Percentiles rank a stretch among this genome's conserved stretches.
Evolutionary conservation across 2,797 vertebrate species (phyloP).

Genomic region (Rhinogobio ventralis): DNA sequence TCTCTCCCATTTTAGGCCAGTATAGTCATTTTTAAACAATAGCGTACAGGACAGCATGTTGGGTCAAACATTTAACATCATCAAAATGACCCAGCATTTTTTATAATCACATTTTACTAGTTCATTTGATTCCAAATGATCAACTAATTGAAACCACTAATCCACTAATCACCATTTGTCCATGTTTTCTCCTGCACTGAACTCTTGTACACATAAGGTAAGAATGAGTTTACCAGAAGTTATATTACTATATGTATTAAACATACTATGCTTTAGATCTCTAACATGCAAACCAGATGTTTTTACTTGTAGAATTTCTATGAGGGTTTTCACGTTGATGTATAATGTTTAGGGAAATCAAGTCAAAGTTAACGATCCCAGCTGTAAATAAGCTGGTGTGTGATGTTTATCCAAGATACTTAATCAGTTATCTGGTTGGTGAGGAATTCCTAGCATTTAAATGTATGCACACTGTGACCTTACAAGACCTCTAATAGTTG

Average conservation of each 20-base stretch:
- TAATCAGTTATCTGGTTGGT: neutral
- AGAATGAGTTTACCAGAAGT: neutral
- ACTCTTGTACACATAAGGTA: neutral
- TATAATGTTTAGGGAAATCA: neutral
- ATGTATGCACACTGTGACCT: neutral
- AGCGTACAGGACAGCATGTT: neutral
- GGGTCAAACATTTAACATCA: neutral
- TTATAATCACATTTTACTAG: neutral
- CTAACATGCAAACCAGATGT: neutral
- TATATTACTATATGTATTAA: neutral
- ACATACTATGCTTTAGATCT: neutral
- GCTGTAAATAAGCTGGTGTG: constrained; percentile 5
- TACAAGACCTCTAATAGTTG: neutral
- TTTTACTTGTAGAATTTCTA: neutral
- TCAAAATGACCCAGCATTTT: neutral
- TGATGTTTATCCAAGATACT: constrained; percentile 12
- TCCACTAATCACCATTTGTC: neutral
- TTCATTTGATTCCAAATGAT: neutral
- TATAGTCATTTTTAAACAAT: neutral
- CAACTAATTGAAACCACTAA: neutral
- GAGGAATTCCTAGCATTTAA: constrained; percentile 14
- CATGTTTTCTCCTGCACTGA: neutral
- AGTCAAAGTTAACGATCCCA: neutral
- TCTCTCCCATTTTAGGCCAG: neutral
- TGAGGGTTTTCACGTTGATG: neutral